Conservation (phyloP, 2,797 vertebrate genomes). For the Limnodromus scolopaceus region DNA sequence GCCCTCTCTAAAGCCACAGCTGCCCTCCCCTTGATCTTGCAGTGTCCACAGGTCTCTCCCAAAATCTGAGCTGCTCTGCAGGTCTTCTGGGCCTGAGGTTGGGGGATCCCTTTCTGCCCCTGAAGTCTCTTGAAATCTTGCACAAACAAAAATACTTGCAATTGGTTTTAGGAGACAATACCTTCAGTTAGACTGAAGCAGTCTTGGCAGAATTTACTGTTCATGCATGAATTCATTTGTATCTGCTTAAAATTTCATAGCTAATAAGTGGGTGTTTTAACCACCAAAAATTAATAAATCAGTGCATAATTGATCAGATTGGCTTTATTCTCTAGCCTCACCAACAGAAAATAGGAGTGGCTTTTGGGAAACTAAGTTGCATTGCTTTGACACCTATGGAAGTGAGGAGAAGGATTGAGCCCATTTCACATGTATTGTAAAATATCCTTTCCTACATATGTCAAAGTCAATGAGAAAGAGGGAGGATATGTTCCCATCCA, state of each 20-base stretch:
- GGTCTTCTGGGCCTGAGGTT: background rate
- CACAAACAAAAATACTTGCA: background rate
- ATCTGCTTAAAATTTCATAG: background rate
- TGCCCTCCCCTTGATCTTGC: background rate
- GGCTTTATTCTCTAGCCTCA: background rate
- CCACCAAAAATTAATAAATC: background rate
- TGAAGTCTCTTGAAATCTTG: background rate
- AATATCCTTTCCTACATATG: background rate
- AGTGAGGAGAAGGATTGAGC: background rate
- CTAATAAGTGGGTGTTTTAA: background rate
- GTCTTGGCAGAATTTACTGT: background rate
- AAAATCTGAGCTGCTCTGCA: background rate
- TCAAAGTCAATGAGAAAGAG: background rate
- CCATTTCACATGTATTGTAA: background rate
- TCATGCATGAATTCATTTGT: background rate
- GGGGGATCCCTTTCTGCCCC: background rate
- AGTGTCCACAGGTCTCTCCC: background rate
- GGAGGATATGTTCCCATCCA: background rate
- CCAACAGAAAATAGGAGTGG: background rate
- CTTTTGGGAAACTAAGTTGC: background rate
- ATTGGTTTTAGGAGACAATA: background rate
- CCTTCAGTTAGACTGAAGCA: background rate
- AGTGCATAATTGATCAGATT: background rate
- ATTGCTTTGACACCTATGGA: background rate
- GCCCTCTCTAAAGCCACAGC: background rate